A percentile compares a stretch with the other conserved stretches of the same genome.
Conservation (phyloP, 92 coral and sea anemone species). For the Siderastrea radians region DNA sequence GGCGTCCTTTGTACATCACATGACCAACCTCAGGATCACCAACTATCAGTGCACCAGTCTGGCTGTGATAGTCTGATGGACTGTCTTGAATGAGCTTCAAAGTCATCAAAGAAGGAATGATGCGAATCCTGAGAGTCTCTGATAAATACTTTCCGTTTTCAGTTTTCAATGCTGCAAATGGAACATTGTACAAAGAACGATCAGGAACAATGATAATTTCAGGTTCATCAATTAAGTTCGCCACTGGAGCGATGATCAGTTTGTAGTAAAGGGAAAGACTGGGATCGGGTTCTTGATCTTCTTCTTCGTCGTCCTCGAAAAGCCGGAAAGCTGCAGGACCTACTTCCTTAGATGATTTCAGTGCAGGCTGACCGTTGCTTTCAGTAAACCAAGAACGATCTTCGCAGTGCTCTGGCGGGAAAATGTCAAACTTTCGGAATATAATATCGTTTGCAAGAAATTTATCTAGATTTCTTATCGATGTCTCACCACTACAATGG, state of each 20-base stretch:
- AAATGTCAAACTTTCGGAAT: not conserved
- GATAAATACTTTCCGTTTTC: too few species aligned
- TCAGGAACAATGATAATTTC: too few species aligned
- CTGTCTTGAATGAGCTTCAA: too few species aligned
- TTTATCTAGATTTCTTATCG: not conserved
- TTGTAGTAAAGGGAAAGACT: too few species aligned
- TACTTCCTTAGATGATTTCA: not conserved
- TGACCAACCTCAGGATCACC: too few species aligned
- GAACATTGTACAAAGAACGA: too few species aligned
- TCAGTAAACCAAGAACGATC: not conserved
- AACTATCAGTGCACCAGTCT: too few species aligned
- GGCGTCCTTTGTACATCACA: too few species aligned
- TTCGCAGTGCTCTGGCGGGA: not conserved
- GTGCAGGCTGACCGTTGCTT: not conserved
- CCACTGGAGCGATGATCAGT: too few species aligned
- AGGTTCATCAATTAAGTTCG: too few species aligned
- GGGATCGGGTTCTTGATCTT: not conserved
- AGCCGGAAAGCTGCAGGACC: not conserved
- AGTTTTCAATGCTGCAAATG: too few species aligned
- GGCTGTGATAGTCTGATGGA: too few species aligned
- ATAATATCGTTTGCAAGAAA: not conserved
- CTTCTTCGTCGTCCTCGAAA: not conserved
- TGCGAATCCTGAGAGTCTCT: slow-evolving; percentile 23
- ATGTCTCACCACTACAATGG: not conserved
- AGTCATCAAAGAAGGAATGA: slow-evolving; percentile 23